These are phyloP conservation scores for Idaea dimidiata DNA, from an alignment of 2,888 invertebrate species.

Conservation along the genomic window DNA sequence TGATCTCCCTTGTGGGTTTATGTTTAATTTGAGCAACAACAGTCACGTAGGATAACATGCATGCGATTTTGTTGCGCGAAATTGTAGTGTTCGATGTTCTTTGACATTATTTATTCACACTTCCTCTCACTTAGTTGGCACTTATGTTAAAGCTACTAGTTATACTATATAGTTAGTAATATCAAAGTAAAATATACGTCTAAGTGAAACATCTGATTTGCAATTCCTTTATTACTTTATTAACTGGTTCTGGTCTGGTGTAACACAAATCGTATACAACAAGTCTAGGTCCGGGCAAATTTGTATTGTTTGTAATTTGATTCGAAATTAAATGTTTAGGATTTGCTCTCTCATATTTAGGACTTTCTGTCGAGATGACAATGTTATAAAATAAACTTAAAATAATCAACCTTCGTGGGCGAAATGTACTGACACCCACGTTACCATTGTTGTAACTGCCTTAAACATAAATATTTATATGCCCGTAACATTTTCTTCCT, in stretches of 20 bases:
- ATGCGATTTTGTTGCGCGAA: not conserved
- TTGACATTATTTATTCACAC: not conserved
- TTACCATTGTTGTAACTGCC: constrained; percentile 31
- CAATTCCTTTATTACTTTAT: not conserved
- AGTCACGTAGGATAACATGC: constrained; percentile 31
- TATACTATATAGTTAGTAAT: too few species aligned
- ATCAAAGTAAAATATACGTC: constrained; percentile 3
- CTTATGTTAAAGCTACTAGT: not conserved
- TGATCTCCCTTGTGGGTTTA: constrained; percentile 30
- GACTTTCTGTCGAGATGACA: not conserved
- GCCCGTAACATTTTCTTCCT: constrained; percentile 4
- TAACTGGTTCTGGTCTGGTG: constrained; percentile 8
- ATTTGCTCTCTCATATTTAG: not conserved
- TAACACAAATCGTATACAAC: not conserved
- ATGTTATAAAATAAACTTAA: not conserved
- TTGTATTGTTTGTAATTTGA: not conserved
- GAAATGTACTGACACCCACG: constrained; percentile 32
- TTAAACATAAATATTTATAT: constrained; percentile 31
- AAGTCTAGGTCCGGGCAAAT: not conserved
- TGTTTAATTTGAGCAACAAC: constrained; percentile 26
- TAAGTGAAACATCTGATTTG: constrained; percentile 10
- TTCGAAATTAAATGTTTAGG: not conserved
- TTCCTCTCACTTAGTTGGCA: not conserved
- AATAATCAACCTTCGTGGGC: constrained; percentile 32
- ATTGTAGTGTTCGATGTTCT: not conserved